phyloP scores from a whole-genome alignment of 1,140 invertebrate species.

The Platyscapa corneri region DNA sequence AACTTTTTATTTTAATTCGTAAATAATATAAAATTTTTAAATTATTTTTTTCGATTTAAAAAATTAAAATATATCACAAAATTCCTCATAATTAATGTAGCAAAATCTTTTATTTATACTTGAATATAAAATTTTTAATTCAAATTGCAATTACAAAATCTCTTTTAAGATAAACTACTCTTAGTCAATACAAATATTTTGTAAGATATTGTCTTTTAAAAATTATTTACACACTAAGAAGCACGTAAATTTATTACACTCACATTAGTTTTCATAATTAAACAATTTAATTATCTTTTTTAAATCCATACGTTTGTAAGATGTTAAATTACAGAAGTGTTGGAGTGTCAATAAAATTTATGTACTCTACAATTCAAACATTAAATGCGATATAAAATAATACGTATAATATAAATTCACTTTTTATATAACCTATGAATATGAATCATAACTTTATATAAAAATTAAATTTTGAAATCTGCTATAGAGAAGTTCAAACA shows the following conservation, averaged over 20 bases:
- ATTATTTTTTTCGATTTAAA: too few relatives aligned
- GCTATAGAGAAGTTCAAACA: not conserved
- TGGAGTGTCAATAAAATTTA: conserved; percentile 3
- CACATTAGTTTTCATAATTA: conserved; percentile 3
- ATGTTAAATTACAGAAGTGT: not conserved
- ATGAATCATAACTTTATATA: not conserved
- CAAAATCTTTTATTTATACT: too few relatives aligned
- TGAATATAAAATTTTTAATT: too few relatives aligned
- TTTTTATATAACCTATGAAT: not conserved
- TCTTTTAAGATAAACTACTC: not conserved
- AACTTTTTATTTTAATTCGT: not conserved
- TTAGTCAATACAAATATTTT: not conserved
- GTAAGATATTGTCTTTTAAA: not conserved
- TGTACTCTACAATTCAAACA: not conserved
- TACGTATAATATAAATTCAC: not conserved
- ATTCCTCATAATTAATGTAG: too few relatives aligned
- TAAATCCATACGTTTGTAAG: not conserved
- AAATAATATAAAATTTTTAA: too few relatives aligned
- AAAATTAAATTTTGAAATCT: not conserved
- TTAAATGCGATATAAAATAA: not conserved
- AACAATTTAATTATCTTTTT: not conserved
- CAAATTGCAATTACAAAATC: conserved; percentile 1
- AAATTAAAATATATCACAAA: too few relatives aligned
- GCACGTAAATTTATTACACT: not conserved
- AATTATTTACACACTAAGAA: not conserved